Percentiles rank a stretch among this genome's conserved stretches.
These are phyloP conservation scores for Globicephala melas DNA, from an alignment of 2,113 vertebrate species.

Conservation along the genomic window DNA sequence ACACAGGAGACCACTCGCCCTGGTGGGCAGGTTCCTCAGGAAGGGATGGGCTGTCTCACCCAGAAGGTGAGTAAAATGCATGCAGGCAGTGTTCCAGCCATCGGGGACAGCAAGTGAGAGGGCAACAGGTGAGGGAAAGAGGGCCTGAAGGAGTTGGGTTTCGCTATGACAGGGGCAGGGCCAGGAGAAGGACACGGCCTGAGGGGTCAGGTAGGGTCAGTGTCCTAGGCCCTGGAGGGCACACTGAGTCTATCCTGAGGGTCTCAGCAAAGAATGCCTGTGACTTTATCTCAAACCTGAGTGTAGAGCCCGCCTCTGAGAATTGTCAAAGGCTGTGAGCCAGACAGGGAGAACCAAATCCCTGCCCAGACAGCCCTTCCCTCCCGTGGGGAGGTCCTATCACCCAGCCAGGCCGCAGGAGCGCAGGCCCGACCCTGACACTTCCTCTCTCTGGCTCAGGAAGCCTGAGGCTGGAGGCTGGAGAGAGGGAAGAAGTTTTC, in stretches of 20 bases:
- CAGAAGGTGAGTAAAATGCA: not conserved
- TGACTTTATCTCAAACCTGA: not conserved
- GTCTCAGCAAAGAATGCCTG: not conserved
- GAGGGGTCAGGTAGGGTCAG: not conserved
- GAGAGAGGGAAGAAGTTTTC: not conserved
- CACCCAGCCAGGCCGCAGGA: too few species aligned
- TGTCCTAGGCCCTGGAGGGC: not conserved
- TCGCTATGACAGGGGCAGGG: not conserved
- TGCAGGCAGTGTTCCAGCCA: not conserved
- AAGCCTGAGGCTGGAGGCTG: not conserved
- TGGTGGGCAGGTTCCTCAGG: not conserved
- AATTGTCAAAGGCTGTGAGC: not conserved
- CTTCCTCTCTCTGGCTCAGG: too few species aligned
- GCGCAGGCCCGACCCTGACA: rapidly evolving
- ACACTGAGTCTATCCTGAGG: not conserved
- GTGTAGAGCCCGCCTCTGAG: not conserved
- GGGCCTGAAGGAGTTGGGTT: not conserved
- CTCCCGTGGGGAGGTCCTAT: rapidly evolving
- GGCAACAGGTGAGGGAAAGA: not conserved
- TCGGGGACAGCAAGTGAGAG: not conserved
- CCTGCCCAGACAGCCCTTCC: not conserved
- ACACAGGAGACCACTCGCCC: rapidly evolving
- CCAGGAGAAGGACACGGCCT: rapidly evolving
- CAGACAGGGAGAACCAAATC: not conserved
- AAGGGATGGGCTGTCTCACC: too few species aligned